Evolutionary conservation across 2,888 invertebrate species (phyloP), one percentile per base, ranked within the genome.

Genomic region (Glaucopsyche alexis): DNA sequence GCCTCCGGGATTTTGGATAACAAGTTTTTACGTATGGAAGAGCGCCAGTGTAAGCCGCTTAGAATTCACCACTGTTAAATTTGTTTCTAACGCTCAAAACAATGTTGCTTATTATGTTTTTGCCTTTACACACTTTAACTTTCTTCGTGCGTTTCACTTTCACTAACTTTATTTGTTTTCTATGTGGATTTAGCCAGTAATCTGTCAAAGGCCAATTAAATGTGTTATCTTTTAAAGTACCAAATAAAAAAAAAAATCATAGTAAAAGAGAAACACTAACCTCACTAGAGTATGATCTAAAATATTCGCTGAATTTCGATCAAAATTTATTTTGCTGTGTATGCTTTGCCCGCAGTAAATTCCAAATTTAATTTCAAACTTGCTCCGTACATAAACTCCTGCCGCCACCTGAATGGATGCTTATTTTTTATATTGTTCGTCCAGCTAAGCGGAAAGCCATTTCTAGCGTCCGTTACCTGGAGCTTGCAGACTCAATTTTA

Each of bases 1-100:
- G 81, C 81, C 78, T 78, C 80, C 76, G 79, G 84, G 86, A 87
- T 87, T 89, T 89, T 77, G 79, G 82, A 79, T 80, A 81, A 82
- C 81, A 82, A 82, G 80, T 83, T 86, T 85, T 83, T 82, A 82
- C 82, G 79, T 83, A 80, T 83, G 82, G 81, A 78, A 78, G 76
- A 77, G 79, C 78, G 81, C 79, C 77, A 77, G 78, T 78, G 78
- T 83, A 80, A 81, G 81, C 83, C 80, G 78, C 80, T 81, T 82
- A 80, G 80, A 73, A 74, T 69, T 75, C 72, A 55, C 47, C 79
- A 80, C 79, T 78, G 79, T 77, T 79, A n/a, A 76, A 77, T 78
- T 75, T 70, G 71, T 73, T 73, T 69, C 71, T 73, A 74, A 74
- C 47, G 13, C 42, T 42, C 19, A 29, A 8, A 29, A n/a, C n/a